phyloP scores from a whole-genome alignment of 2,888 invertebrate genomes.

The Napeogenes sylphis region DNA sequence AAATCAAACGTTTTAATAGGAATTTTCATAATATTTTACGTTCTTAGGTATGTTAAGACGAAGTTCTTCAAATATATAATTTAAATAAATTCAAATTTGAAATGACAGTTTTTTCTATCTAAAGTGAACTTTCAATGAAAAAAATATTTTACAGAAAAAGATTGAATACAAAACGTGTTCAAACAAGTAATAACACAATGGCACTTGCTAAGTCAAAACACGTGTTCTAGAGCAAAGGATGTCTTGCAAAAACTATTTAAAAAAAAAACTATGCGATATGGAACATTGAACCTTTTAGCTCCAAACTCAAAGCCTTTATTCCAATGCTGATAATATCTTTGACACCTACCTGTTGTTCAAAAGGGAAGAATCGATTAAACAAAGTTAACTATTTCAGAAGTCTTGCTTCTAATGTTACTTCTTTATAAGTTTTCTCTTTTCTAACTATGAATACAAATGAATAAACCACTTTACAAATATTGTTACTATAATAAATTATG shows the following conservation, averaged over 20 bases:
- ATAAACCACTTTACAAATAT: no score
- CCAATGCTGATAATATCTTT: not conserved
- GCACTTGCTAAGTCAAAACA: slow-evolving; percentile 21
- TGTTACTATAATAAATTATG: no score
- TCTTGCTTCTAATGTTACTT: no score
- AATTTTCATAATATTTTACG: no score
- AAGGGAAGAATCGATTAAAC: slow-evolving; percentile 23
- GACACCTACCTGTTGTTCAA: slow-evolving; percentile 32
- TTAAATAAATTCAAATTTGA: no score
- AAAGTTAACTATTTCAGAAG: not conserved
- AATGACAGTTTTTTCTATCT: not conserved
- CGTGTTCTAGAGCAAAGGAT: slow-evolving; percentile 17
- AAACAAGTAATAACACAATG: slow-evolving; percentile 15
- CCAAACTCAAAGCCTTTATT: not conserved
- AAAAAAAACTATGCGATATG: not conserved
- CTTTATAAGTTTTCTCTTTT: no score
- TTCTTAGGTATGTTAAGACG: no score
- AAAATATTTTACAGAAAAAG: not conserved
- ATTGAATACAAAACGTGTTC: slow-evolving; percentile 6
- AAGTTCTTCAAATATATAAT: no score
- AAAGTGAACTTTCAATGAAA: not conserved
- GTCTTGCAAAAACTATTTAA: slow-evolving; percentile 16
- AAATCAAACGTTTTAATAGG: no score
- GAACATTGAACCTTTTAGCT: not conserved
- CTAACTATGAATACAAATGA: no score